Percentiles rank a stretch among this genome's conserved stretches.
Evolutionary conservation across 2,888 invertebrate genomes (phyloP).

Genomic region (Agrochola lychnidis): DNA sequence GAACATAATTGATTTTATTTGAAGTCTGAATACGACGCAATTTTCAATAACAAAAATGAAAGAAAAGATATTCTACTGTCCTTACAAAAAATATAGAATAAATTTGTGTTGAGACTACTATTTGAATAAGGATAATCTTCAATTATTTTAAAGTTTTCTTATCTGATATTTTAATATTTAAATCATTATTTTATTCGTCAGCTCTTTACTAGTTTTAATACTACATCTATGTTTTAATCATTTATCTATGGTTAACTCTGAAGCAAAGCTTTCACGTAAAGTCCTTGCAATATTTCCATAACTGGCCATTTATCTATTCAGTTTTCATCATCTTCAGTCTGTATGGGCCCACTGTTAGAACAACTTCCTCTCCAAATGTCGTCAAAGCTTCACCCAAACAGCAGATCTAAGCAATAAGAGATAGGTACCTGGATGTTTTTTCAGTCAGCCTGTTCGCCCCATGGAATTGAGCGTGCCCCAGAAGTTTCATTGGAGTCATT

Average conservation of each 20-base stretch:
- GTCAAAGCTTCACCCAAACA: not conserved
- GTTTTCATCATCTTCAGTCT: not conserved
- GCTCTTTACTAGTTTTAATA: not conserved
- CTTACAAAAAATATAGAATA: conserved; percentile 3
- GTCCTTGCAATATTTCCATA: not conserved
- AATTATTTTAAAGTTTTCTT: not conserved
- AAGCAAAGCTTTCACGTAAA: not conserved
- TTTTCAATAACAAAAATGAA: conserved; percentile 20
- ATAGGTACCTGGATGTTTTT: conserved; percentile 70
- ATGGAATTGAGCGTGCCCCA: conserved; percentile 77
- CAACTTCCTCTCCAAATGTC: not conserved
- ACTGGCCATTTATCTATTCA: not conserved
- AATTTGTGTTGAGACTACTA: not conserved
- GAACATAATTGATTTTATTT: conserved; percentile 45
- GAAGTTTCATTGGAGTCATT: conserved; percentile 68
- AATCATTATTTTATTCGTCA: not conserved
- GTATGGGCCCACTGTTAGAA: not conserved
- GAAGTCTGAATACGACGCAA: conserved; percentile 32
- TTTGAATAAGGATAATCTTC: not conserved
- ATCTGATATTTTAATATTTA: not conserved
- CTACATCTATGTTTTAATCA: too few species aligned
- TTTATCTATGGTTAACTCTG: not conserved
- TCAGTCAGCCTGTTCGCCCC: conserved; percentile 76
- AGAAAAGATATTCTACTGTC: conserved; percentile 6
- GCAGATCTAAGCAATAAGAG: not conserved